Percentiles rank a stretch among this genome's conserved stretches.
Evolutionary conservation across 1,140 invertebrate genomes (phyloP).

Genomic region (Brachionus angularis): DNA sequence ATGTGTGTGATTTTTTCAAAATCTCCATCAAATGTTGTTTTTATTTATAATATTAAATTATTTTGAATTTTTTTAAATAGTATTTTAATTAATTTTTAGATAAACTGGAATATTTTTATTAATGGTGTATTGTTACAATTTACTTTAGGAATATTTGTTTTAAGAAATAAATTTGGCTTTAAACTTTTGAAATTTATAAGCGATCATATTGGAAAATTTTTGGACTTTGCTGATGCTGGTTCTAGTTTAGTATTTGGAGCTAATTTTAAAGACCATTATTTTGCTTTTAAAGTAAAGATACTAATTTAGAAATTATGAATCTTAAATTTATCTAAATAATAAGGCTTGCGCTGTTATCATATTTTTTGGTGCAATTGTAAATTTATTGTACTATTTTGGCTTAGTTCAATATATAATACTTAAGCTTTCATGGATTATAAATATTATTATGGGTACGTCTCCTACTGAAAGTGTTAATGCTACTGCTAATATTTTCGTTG

Average conservation of each 20-base stretch:
- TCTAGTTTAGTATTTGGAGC: slow-evolving; percentile 59
- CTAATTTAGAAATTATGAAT: no score
- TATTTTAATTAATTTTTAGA: slow-evolving; percentile 2
- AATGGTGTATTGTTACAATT: slow-evolving; percentile 64
- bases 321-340: neutral
- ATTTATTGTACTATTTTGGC: slow-evolving; percentile 80
- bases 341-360: slow-evolving; percentile 78
- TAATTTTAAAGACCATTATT: slow-evolving; percentile 31
- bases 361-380: slow-evolving; percentile 81
- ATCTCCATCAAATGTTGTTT: slow-evolving; percentile 13
- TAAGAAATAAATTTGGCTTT: slow-evolving; percentile 74
- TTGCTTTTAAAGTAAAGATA: slow-evolving; percentile 5
- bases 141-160: slow-evolving; percentile 72
- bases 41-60: neutral
- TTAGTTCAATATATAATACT: slow-evolving; percentile 78
- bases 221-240: slow-evolving; percentile 66
- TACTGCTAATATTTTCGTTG: slow-evolving; percentile 57
- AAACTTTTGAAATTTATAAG: slow-evolving; percentile 72
- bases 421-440: slow-evolving; percentile 66
- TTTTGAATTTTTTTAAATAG: neutral
- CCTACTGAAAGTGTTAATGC: slow-evolving; percentile 50
- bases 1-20: neutral
- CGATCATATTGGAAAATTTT: slow-evolving; percentile 66
- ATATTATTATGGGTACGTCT: slow-evolving; percentile 23
- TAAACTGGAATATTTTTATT: slow-evolving; percentile 11